Evolutionary conservation across 2,797 vertebrate genomes (phyloP), one percentile per base, ranked within the genome.

Genomic region (Picus viridis): DNA sequence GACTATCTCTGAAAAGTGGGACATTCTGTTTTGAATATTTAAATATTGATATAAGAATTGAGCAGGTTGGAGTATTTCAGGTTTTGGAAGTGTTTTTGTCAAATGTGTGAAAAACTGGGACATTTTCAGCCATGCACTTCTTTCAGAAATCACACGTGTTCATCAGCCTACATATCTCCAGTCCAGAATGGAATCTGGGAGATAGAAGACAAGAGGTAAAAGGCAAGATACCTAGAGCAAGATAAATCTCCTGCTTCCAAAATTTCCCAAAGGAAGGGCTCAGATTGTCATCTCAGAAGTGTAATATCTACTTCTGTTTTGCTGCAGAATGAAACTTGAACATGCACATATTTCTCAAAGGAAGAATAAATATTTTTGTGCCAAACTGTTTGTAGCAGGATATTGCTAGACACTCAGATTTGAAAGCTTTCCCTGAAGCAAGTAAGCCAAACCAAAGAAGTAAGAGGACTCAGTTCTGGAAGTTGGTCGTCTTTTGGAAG

Each of bases 101-200:
- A 83, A 87, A 95, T 68, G 86, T 94, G 93, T 93, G 92, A 95
- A 95, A 95, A 95, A 85, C 64, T 77, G 88, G 86, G 90, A 95
- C 88, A 36, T 90, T 94, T 93, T 90, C 86, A 93, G 92, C 64
- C 88, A 63, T 76, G 49, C 56, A 80, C 41, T n/a, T 58, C 71
- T 89, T 90, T 90, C 64, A 88, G 81, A 93, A 88, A 47, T 56
- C 76, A 91, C 88, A 88, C 47, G 77, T 93, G 90, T 90, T 94
- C 17, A 9, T 58, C 95, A 93, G 75, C 92, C 93, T 88, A 79
- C 54, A 6, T 26, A 76, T 57, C 78, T 82, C 49, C 45, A 79
- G 70, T 51, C 83, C 65, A 13, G 77, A 92, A 91, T 86, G 24
- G 57, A 87, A 95, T 82, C 47, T 39, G 47, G 36, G 17, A 41